Conservation (phyloP, 1,140 invertebrate genomes). For the Megalopta genalis region DNA sequence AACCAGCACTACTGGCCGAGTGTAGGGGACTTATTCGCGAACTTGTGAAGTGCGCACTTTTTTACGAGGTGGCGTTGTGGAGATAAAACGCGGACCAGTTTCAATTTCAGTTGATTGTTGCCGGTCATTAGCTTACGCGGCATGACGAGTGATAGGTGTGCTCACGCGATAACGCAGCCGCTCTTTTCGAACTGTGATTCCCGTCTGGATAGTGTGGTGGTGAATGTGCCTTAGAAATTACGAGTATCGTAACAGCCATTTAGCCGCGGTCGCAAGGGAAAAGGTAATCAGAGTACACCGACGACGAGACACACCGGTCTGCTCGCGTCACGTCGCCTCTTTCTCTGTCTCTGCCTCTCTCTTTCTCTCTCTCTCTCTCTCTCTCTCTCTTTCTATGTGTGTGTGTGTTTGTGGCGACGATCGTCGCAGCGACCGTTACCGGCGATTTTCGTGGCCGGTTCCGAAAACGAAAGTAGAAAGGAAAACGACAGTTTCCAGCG, state of each 20-base stretch:
- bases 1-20: slow-evolving; percentile 44
- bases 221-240: slow-evolving; percentile 59
- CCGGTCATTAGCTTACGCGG: slow-evolving; percentile 66
- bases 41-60: slow-evolving; percentile 60
- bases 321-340: too few species aligned
- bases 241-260: slow-evolving; percentile 21
- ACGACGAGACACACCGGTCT: neutral
- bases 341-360: neutral
- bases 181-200: slow-evolving; percentile 60
- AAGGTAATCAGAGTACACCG: slow-evolving; percentile 44
- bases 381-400: too few species aligned
- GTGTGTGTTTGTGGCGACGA: too few species aligned
- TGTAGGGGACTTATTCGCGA: slow-evolving; percentile 41
- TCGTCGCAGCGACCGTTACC: too few species aligned
- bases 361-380: too few species aligned
- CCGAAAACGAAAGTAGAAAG: too few species aligned
- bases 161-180: slow-evolving; percentile 58
- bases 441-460: too few species aligned
- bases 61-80: slow-evolving; percentile 59
- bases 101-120: slow-evolving; percentile 63
- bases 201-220: slow-evolving; percentile 48
- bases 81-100: slow-evolving; percentile 60
- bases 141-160: slow-evolving; percentile 67
- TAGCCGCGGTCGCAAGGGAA: slow-evolving; percentile 26
- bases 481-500: too few species aligned